These are phyloP conservation scores for Haliclona indistincta DNA, from an alignment of 37 sponge, comb jelly and placozoan genomes.

Conservation along the genomic window DNA sequence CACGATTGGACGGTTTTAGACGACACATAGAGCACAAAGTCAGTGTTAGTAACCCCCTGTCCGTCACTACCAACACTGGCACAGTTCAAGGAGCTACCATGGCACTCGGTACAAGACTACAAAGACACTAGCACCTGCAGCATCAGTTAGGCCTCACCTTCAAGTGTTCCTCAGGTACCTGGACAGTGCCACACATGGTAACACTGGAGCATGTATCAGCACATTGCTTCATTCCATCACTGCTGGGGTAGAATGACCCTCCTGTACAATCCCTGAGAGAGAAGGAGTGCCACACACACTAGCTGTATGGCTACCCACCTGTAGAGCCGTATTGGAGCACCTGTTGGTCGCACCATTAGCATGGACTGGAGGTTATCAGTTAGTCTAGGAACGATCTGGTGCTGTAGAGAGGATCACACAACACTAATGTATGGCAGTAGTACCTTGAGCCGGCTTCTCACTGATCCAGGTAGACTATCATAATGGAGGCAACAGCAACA, in stretches of 20 bases:
- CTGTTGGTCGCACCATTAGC: neutral
- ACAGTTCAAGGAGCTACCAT: neutral
- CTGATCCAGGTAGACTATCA: no score
- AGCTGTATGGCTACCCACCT: neutral
- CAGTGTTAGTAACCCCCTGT: neutral
- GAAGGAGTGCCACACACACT: neutral
- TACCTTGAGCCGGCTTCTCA: no score
- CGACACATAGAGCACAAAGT: constrained; percentile 2
- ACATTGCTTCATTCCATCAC: neutral
- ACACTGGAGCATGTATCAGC: neutral
- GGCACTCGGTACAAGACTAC: neutral
- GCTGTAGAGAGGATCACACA: no score
- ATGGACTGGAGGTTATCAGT: neutral
- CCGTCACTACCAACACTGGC: neutral
- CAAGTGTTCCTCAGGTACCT: constrained; percentile 26
- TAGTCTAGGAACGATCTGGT: neutral
- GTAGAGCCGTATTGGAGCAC: neutral
- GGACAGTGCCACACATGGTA: constrained; percentile 23
- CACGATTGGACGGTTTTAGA: neutral
- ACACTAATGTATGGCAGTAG: no score
- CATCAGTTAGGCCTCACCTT: constrained; percentile 3
- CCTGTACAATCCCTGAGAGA: constrained; percentile 9
- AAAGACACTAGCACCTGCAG: neutral
- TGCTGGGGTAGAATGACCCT: neutral
- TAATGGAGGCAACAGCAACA: no score